Percentiles rank a stretch among this genome's conserved stretches.
phyloP scores from a whole-genome alignment of 2,113 vertebrate genomes.

The Xenotilapia flavipinnis region DNA sequence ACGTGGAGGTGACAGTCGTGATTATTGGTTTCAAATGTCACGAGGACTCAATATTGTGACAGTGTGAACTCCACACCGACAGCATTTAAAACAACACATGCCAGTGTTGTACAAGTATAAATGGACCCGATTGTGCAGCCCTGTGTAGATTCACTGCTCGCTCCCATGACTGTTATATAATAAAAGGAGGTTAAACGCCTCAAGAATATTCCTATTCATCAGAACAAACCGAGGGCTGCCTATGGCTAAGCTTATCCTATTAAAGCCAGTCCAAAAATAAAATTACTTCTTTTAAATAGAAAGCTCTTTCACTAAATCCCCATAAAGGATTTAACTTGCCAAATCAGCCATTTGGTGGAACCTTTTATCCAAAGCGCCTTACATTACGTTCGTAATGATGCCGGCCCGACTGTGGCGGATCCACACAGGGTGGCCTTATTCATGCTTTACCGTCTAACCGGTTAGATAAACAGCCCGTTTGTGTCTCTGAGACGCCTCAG shows the following conservation, averaged over 20 bases:
- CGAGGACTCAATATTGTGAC: not conserved
- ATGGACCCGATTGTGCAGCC: not conserved
- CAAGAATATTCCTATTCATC: not conserved
- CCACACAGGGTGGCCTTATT: not conserved
- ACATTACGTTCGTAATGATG: not conserved
- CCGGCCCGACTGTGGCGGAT: not conserved
- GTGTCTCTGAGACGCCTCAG: not conserved
- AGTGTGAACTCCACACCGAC: not conserved
- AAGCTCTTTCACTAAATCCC: conserved; percentile 13
- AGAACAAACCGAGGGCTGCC: not conserved
- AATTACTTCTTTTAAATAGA: not conserved
- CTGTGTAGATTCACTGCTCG: not conserved
- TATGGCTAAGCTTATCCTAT: conserved; percentile 4
- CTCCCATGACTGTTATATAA: not conserved
- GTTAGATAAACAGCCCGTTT: not conserved
- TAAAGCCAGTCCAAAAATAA: not conserved
- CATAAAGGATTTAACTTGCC: conserved; percentile 2
- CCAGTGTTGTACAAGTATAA: not conserved
- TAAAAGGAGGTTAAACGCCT: not conserved
- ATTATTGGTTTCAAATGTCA: conserved; percentile 11
- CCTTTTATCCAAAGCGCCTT: conserved; percentile 13
- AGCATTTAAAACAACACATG: not conserved
- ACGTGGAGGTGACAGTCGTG: not conserved
- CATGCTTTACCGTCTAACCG: not conserved
- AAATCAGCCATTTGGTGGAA: conserved; percentile 8